These are phyloP conservation scores for Tragopan temminckii DNA, from an alignment of 2,797 vertebrate genomes.

Conservation along the genomic window DNA sequence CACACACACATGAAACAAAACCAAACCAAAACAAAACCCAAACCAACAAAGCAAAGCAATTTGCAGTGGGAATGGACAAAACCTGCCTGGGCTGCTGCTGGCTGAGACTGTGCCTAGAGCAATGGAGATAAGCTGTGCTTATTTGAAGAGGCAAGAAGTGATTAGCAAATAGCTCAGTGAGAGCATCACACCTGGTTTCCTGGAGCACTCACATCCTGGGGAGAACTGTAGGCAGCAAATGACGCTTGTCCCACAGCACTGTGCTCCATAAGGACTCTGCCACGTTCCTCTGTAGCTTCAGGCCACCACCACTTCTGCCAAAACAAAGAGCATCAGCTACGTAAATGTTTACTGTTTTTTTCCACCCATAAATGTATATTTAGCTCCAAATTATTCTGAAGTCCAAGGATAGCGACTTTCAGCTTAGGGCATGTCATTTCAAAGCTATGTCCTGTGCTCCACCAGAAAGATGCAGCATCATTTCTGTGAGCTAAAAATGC, in stretches of 20 bases:
- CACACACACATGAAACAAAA: neutral
- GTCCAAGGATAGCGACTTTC: neutral
- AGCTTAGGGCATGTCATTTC: conserved; percentile 1
- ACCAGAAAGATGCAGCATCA: neutral
- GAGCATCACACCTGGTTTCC: neutral
- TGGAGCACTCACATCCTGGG: neutral
- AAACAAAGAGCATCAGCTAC: neutral
- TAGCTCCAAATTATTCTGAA: neutral
- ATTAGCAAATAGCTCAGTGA: neutral
- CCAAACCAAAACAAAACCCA: neutral
- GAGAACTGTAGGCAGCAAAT: neutral
- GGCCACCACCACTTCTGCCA: neutral
- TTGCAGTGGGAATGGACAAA: neutral
- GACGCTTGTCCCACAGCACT: neutral
- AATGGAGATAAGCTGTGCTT: neutral
- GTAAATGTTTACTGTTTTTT: neutral
- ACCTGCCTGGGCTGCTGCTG: neutral
- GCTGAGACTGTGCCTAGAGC: neutral
- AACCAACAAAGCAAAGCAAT: neutral
- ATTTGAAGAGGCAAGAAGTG: neutral
- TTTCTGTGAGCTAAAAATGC: conserved; percentile 6
- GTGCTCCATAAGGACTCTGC: neutral
- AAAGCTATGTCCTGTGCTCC: neutral
- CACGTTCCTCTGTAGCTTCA: neutral
- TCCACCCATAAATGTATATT: neutral